Evolutionary conservation across 2,797 vertebrate species (phyloP).

Genomic region (Sebastes flavidus): DNA sequence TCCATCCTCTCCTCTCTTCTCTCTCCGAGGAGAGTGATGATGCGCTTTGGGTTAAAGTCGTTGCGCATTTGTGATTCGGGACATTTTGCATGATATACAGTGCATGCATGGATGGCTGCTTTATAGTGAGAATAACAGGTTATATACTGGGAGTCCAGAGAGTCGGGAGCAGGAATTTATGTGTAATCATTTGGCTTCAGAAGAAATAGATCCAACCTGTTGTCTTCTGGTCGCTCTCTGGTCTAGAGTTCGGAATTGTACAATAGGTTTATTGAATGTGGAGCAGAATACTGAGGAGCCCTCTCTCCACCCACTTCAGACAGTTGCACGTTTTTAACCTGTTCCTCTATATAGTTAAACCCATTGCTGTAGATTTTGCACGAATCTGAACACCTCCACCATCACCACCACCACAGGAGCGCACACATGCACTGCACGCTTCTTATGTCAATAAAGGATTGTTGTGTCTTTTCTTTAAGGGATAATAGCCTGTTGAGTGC

Average conservation of each 20-base stretch:
- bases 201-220: slow-evolving; percentile 72
- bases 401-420: neutral
- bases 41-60: slow-evolving; percentile 61
- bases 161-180: neutral
- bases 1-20: neutral
- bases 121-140: neutral
- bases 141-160: neutral
- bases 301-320: slow-evolving; percentile 49
- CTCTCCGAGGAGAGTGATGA: slow-evolving; percentile 14
- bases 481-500: slow-evolving; percentile 32
- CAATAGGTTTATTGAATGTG: neutral
- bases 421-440: neutral
- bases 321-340: slow-evolving; percentile 29
- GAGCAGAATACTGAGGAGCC: slow-evolving; percentile 1
- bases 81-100: slow-evolving; percentile 42
- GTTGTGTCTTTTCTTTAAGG: neutral
- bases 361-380: slow-evolving; percentile 22
- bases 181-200: slow-evolving; percentile 6
- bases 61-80: slow-evolving; percentile 63
- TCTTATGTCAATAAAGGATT: neutral
- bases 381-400: neutral
- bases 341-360: neutral
- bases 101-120: slow-evolving; percentile 25
- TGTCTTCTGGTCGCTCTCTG: slow-evolving; percentile 55
- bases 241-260: slow-evolving; percentile 42